These are phyloP conservation scores for Anticlea derivata DNA, from an alignment of 2,888 invertebrate genomes.

Conservation along the genomic window DNA sequence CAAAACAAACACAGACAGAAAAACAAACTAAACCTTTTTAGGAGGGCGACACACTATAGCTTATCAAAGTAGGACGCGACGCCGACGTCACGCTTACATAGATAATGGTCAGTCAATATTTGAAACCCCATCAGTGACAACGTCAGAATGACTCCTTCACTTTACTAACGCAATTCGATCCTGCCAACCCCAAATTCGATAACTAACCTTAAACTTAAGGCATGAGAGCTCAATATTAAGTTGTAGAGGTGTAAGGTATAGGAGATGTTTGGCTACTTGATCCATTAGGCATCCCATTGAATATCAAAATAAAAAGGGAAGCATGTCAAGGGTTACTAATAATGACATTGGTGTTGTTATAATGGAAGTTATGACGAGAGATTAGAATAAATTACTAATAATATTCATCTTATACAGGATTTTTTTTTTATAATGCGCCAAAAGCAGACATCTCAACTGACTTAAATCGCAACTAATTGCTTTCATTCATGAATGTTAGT, in stretches of 20 bases:
- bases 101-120: slow-evolving; percentile 82
- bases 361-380: slow-evolving; percentile 14
- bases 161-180: slow-evolving; percentile 59
- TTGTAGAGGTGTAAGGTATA: slow-evolving; percentile 17
- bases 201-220: slow-evolving; percentile 35
- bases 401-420: too few species aligned
- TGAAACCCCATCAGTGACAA: slow-evolving; percentile 77
- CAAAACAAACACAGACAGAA: slow-evolving; percentile 64
- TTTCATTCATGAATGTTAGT: too few species aligned
- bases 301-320: slow-evolving; percentile 64
- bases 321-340: slow-evolving; percentile 51
- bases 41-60: slow-evolving; percentile 60
- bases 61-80: slow-evolving; percentile 66
- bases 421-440: too few species aligned
- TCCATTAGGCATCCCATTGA: slow-evolving; percentile 63
- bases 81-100: slow-evolving; percentile 62
- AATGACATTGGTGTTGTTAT: slow-evolving; percentile 47
- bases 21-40: slow-evolving; percentile 65
- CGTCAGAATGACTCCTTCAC: slow-evolving; percentile 74
- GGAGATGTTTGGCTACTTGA: slow-evolving; percentile 53
- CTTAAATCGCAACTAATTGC: too few species aligned
- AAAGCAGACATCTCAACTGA: too few species aligned
- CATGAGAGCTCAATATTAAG: slow-evolving; percentile 40
- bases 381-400: too few species aligned
- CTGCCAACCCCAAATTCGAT: slow-evolving; percentile 25